These are phyloP conservation scores for Liasis olivaceus DNA, from an alignment of 2,797 vertebrate genomes.

Conservation along the genomic window DNA sequence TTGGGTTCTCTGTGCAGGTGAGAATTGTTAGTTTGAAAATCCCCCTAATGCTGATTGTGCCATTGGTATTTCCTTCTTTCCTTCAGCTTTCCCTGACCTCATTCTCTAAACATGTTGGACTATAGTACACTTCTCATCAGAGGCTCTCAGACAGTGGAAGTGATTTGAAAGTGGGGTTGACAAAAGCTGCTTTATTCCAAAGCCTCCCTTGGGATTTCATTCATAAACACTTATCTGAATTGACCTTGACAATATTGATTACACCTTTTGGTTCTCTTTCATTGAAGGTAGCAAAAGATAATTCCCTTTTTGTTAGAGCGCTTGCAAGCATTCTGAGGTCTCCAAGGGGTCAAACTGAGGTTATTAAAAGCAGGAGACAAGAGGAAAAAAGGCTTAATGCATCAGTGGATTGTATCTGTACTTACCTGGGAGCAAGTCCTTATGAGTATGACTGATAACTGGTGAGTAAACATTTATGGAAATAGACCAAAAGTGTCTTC, in stretches of 20 bases:
- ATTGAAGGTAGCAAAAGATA: slow-evolving; percentile 9
- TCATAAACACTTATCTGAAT: slow-evolving; percentile 16
- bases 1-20: neutral
- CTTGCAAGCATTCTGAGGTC: neutral
- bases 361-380: neutral
- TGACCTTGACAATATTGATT: slow-evolving; percentile 24
- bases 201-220: slow-evolving; percentile 8
- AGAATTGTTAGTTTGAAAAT: neutral
- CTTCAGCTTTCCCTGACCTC: neutral
- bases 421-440: neutral
- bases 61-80: neutral
- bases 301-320: neutral
- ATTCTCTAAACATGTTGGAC: neutral
- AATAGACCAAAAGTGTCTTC: neutral
- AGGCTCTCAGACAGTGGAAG: neutral
- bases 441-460: neutral
- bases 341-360: neutral
- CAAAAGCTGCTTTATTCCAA: neutral
- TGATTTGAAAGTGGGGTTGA: neutral
- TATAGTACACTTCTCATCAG: neutral
- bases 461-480: neutral
- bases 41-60: too few species aligned
- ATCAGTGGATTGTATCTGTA: neutral
- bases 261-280: neutral
- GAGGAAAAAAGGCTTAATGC: neutral